Percentiles rank a stretch among this genome's conserved stretches.
Evolutionary conservation across 2,113 vertebrate genomes (phyloP).

Genomic region (Variabilichromis moorii): DNA sequence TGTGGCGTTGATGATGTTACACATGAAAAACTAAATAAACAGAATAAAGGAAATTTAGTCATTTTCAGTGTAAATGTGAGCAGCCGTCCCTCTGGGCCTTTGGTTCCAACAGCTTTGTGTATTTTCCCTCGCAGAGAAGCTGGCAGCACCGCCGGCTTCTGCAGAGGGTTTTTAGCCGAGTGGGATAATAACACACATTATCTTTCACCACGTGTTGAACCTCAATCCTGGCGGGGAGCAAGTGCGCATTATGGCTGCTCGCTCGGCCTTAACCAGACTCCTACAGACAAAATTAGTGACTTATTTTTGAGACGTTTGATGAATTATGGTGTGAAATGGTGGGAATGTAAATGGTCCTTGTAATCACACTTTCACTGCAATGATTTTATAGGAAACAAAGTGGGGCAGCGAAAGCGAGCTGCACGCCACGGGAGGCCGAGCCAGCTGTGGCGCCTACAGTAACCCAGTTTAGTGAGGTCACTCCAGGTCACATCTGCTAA

Average conservation of each 20-base stretch:
- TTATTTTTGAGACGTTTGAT: neutral
- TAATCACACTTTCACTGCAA: neutral
- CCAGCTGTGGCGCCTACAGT: neutral
- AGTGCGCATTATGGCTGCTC: neutral
- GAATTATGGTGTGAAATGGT: neutral
- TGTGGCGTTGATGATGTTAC: neutral
- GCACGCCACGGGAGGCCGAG: neutral
- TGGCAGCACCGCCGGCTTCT: neutral
- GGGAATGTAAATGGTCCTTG: neutral
- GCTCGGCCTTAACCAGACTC: neutral
- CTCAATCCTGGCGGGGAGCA: neutral
- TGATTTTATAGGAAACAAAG: neutral
- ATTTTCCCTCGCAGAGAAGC: neutral
- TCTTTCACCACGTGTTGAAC: conserved; percentile 2
- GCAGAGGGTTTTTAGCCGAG: neutral
- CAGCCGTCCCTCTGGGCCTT: neutral
- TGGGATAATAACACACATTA: conserved; percentile 3
- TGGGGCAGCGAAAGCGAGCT: neutral
- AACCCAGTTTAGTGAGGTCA: neutral
- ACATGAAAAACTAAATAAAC: accelerated
- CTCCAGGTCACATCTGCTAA: neutral
- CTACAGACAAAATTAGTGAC: neutral
- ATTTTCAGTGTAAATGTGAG: neutral
- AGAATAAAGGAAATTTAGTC: neutral
- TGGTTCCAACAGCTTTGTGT: neutral